Evolutionary conservation across 2,888 invertebrate species (phyloP), one percentile per base, ranked within the genome.

Genomic region (Drosophila dives): DNA sequence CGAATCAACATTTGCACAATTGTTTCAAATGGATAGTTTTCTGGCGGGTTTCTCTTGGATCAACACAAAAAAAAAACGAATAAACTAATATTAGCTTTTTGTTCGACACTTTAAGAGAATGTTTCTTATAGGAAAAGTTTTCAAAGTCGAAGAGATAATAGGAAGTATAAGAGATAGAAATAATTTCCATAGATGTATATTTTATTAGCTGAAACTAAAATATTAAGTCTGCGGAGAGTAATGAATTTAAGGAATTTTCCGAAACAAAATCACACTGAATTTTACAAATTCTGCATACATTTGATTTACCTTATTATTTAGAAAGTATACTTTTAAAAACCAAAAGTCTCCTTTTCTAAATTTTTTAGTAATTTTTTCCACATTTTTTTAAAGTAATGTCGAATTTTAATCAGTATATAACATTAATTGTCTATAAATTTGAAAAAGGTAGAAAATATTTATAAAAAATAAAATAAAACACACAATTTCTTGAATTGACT

Each of bases 1-100:
- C 51, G 2, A 17, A n/a, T 59, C 26, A 77, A 81, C 63, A 84
- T 86, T 85, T 77, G 42, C 70, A 81, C 85, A 85, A 84, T 63
- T 85, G 85, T 89, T 81, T 56, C 53, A 56, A 64, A 45, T 40
- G 17, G 38, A 29, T 38, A 36, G 20, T 55, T 55, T 23, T 59
- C 15, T 3, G 7, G n/a, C 49, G 32, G 15, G 38, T 17, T 23
- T 60, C n/a, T 56, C 26, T 75, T 63, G 53, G 50, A 38, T 58
- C 49, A 51, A 50, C 0, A 26, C 26, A 12, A 48, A 62, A 42
- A 38, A 51, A 42, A 23, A 34, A 23, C 20, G 33, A 36, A 36
- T 40, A 33, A 45, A 53, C 45, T 20, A 45, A 45, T 20, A 20
- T 54, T 49, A 49, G 48, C n/a, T 50, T 6, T 49, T 42, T 51